These are phyloP conservation scores for Gibbula magus DNA, from an alignment of 2,888 invertebrate genomes.

Conservation along the genomic window DNA sequence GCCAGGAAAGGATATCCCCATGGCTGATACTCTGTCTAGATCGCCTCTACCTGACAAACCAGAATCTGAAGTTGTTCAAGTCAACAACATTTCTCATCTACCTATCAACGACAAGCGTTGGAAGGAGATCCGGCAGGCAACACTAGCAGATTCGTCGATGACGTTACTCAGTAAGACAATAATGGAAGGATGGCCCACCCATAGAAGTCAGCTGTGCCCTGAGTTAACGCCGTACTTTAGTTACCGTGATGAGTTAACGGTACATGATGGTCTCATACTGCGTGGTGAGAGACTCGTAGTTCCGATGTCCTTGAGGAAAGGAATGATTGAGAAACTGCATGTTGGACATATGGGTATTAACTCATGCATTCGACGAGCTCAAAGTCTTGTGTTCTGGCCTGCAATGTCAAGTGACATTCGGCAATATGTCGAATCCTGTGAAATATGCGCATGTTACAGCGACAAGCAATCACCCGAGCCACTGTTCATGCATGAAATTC, in stretches of 20 bases:
- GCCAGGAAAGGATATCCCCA: slow-evolving; percentile 37
- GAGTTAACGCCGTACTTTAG: slow-evolving; percentile 16
- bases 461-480: slow-evolving; percentile 34
- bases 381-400: slow-evolving; percentile 41
- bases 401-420: slow-evolving; percentile 40
- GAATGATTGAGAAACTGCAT: too few relatives aligned
- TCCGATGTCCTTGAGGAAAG: too few relatives aligned
- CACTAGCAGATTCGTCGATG: slow-evolving; percentile 21
- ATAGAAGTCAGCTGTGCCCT: background rate
- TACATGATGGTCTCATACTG: too few relatives aligned
- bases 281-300: too few relatives aligned
- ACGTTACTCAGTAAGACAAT: slow-evolving; percentile 20
- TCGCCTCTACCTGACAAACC: slow-evolving; percentile 31
- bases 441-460: slow-evolving; percentile 31
- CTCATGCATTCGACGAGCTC: too few relatives aligned
- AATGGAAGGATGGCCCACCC: slow-evolving; percentile 33
- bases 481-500: slow-evolving; percentile 34
- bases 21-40: slow-evolving; percentile 43
- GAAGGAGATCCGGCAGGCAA: slow-evolving; percentile 24
- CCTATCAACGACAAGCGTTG: slow-evolving; percentile 22
- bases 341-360: too few relatives aligned
- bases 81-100: slow-evolving; percentile 5
- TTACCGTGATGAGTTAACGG: slow-evolving; percentile 27
- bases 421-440: slow-evolving; percentile 39
- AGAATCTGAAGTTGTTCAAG: background rate